phyloP scores from a whole-genome alignment of 2,888 invertebrate species.

The Cistogaster globosa region DNA sequence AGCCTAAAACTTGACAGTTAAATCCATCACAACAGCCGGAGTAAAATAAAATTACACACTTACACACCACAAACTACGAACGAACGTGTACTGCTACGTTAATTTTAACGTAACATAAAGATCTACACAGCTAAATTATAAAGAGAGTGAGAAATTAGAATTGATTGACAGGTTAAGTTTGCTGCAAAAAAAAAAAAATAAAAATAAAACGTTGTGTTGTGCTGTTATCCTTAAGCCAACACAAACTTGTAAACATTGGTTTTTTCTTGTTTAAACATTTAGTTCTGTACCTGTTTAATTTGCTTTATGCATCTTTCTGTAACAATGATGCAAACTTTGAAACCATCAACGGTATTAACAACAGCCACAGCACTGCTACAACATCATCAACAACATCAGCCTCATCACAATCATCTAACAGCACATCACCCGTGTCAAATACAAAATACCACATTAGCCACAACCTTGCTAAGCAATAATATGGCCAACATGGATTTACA shows the following conservation, averaged over 20 bases:
- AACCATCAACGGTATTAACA: constrained; percentile 77
- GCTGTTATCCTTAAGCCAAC: constrained; percentile 45
- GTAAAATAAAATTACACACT: constrained; percentile 40
- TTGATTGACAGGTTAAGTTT: constrained; percentile 67
- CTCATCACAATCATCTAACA: constrained; percentile 65
- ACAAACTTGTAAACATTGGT: constrained; percentile 15
- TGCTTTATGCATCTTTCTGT: constrained; percentile 76
- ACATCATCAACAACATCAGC: constrained; percentile 62
- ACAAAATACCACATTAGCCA: constrained; percentile 68
- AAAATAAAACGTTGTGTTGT: background rate
- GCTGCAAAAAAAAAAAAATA: too few species aligned
- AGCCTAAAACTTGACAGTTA: constrained; percentile 67
- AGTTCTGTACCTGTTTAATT: constrained; percentile 44
- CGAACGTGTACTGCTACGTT: constrained; percentile 13
- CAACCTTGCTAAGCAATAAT: constrained; percentile 71
- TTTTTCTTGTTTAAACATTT: constrained; percentile 36
- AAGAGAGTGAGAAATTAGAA: constrained; percentile 26
- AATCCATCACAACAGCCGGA: constrained; percentile 60
- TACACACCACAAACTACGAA: constrained; percentile 3
- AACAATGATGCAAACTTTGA: constrained; percentile 82
- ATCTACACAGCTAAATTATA: constrained; percentile 18
- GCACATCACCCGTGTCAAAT: constrained; percentile 72
- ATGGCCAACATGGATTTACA: constrained; percentile 78
- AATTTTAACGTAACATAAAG: constrained; percentile 19
- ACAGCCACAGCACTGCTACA: constrained; percentile 70